Percentiles rank a stretch among this genome's conserved stretches.
Evolutionary conservation across 2,888 invertebrate genomes (phyloP).

Genomic region (Halictus quadricinctus): DNA sequence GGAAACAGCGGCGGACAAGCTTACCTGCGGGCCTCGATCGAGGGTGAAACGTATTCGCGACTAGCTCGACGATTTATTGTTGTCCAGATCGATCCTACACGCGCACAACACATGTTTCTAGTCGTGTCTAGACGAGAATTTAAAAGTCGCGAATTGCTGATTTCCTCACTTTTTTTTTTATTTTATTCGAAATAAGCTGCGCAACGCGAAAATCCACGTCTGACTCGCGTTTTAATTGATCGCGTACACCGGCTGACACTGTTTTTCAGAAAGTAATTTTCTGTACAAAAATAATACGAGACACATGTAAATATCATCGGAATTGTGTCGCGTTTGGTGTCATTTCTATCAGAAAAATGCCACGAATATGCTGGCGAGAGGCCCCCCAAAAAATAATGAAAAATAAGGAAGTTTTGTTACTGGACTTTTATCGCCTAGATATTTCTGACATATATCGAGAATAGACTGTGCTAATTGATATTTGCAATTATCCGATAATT

Average conservation of each 20-base stretch:
- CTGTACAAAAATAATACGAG: too few relatives aligned
- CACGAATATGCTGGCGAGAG: too few relatives aligned
- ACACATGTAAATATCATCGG: too few relatives aligned
- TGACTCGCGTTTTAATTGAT: not conserved
- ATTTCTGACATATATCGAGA: too few relatives aligned
- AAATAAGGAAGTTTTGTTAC: too few relatives aligned
- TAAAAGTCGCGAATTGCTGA: not conserved
- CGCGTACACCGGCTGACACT: not conserved
- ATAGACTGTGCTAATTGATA: too few relatives aligned
- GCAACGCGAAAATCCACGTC: not conserved
- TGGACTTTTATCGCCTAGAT: too few relatives aligned
- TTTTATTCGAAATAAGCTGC: not conserved
- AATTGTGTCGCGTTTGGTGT: too few relatives aligned
- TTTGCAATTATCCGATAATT: too few relatives aligned
- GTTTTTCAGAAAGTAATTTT: too few relatives aligned
- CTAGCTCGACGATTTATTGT: slow-evolving; percentile 41
- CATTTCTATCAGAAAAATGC: too few relatives aligned
- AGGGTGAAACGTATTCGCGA: slow-evolving; percentile 38
- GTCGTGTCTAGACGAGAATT: not conserved
- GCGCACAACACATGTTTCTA: not conserved
- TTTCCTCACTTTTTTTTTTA: not conserved
- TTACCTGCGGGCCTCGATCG: slow-evolving; percentile 32
- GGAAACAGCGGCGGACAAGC: slow-evolving; percentile 39
- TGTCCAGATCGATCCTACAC: slow-evolving; percentile 10
- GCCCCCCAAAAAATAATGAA: too few relatives aligned